Conservation (phyloP, 2,113 vertebrate genomes). For the Aptenodytes forsteri region DNA sequence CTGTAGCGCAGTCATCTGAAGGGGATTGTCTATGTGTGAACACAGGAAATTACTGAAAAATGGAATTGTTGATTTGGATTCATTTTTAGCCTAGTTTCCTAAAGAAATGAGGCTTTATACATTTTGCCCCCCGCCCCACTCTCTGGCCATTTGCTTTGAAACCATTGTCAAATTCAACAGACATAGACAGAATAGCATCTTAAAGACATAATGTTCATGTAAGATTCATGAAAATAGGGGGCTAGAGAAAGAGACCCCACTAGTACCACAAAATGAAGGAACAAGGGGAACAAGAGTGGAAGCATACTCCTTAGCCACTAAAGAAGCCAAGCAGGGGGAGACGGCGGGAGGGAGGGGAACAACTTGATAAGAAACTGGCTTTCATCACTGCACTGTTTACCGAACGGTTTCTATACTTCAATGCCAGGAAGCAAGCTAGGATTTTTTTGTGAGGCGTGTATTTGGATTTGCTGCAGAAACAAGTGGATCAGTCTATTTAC, state of each 20-base stretch:
- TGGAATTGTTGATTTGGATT: background rate
- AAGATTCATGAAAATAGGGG: background rate
- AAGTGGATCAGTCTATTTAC: background rate
- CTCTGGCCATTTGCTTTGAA: background rate
- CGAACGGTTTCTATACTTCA: background rate
- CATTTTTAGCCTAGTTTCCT: background rate
- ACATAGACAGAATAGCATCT: background rate
- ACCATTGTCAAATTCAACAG: background rate
- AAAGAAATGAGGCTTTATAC: background rate
- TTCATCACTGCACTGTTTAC: background rate
- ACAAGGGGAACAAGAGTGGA: background rate
- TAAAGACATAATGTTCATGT: background rate
- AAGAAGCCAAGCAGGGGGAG: background rate
- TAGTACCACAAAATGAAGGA: background rate
- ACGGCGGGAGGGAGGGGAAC: background rate
- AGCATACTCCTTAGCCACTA: background rate
- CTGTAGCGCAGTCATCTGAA: background rate
- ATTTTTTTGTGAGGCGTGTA: background rate
- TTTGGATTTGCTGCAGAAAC: background rate
- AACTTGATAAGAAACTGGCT: background rate
- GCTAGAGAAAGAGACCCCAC: background rate
- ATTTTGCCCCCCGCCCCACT: rapidly evolving
- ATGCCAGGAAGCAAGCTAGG: background rate
- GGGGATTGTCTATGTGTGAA: background rate
- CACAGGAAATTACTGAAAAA: background rate